Evolutionary conservation across 2,797 vertebrate genomes (phyloP), one percentile per base, ranked within the genome.

Genomic region (Tolypeutes matacus): DNA sequence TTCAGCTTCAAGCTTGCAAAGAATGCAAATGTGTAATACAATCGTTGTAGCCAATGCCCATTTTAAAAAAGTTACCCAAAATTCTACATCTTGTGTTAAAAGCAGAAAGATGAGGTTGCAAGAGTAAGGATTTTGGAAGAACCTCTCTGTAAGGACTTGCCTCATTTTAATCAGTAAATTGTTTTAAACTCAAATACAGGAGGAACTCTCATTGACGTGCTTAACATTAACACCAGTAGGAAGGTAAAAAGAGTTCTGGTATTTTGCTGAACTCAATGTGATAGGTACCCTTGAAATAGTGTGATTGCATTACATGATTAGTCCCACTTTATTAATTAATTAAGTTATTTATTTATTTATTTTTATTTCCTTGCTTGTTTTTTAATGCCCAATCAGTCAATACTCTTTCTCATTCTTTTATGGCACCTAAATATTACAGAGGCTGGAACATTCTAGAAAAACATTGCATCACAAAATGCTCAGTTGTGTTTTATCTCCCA

Each of bases 361-460:
- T 97, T 95, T 78, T 17, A 76, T 93, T 97, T 82, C 58, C 91
- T 96, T 97, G 39, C 75, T 96, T 96, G 25, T 97, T 93, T 97
- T 96, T 95, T 97, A 97, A 96, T 96, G 89, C 67, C 65, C 64
- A 73, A 83, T 93, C 70, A 5, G 12, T 75, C 88, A 73, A 42
- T 11, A 42, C 60, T 86, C 87, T 49, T 85, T 82, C 60, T 95
- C 42, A 78, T 81, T 93, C 94, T 93, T 70, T 10, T 0, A 18
- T 69, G 91, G 46, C 21, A 39, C 94, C 64, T 85, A 84, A 95
- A 95, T 92, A 95, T 95, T 89, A 73, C 91, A 95, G 87, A 86
- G 96, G 91, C 96, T 81, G 95, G 86, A 90, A 96, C 83, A 93
- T 94, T 93, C 91, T 87, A 96, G 94, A 88, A 96, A 93, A 69